These are phyloP conservation scores for Fulmarus glacialis DNA, from an alignment of 2,113 vertebrate species.

Conservation along the genomic window DNA sequence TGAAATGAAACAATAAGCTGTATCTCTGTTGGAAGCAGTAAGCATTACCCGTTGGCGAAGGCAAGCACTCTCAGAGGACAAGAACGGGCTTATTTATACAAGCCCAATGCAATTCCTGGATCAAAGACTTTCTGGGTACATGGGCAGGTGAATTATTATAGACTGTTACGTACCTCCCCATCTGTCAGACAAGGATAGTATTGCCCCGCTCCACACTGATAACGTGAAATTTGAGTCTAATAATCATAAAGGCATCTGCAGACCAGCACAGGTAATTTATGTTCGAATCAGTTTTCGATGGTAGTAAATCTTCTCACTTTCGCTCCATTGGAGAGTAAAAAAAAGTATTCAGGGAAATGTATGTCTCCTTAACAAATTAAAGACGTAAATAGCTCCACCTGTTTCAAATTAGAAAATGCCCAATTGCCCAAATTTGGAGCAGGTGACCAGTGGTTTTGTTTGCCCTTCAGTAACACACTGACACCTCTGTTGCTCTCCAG, in stretches of 20 bases:
- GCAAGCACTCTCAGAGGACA: background rate
- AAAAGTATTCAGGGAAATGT: background rate
- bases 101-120: background rate
- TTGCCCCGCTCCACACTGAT: background rate
- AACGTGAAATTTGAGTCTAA: background rate
- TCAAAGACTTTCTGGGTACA: background rate
- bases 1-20: background rate
- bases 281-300: background rate
- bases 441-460: background rate
- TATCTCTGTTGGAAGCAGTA: background rate
- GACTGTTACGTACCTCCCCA: background rate
- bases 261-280: background rate
- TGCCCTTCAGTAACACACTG: background rate
- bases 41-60: background rate
- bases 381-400: background rate
- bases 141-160: background rate
- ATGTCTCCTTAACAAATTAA: background rate
- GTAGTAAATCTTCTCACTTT: background rate
- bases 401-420: background rate
- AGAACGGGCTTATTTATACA: background rate
- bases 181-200: background rate
- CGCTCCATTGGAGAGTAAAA: background rate
- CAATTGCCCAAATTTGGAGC: background rate
- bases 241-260: background rate
- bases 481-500: background rate